phyloP scores from a whole-genome alignment of 1,140 invertebrate genomes.

The Drosophila teissieri region DNA sequence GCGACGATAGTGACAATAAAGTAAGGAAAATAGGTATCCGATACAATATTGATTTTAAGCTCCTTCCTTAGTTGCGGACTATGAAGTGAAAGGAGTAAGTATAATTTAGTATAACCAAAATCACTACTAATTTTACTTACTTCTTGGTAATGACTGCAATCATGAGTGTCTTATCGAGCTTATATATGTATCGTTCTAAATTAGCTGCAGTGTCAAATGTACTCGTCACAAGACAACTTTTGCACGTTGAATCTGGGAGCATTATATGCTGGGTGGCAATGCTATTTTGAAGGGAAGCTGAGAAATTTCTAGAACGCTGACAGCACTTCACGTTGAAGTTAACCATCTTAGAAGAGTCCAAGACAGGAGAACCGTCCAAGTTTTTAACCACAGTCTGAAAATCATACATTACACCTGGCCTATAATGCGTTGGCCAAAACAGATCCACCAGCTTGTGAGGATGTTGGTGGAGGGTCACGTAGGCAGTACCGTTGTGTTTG shows the following conservation, averaged over 20 bases:
- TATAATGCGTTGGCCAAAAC: constrained; percentile 90
- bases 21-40: constrained; percentile 90
- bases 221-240: constrained; percentile 30
- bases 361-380: constrained; percentile 89
- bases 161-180: constrained; percentile 19
- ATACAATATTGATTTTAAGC: constrained; percentile 91
- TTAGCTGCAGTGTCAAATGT: constrained; percentile 21
- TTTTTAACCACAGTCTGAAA: constrained; percentile 86
- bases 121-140: background rate
- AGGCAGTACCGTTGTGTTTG: constrained; percentile 91
- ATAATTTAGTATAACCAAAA: background rate
- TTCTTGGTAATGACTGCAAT: constrained; percentile 44
- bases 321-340: constrained; percentile 41
- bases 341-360: constrained; percentile 87
- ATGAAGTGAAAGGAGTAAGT: background rate
- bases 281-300: constrained; percentile 86
- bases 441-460: constrained; percentile 93
- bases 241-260: constrained; percentile 32
- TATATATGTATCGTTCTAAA: constrained; percentile 2
- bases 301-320: fast-evolving
- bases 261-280: constrained; percentile 88
- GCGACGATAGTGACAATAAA: constrained; percentile 93
- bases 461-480: constrained; percentile 91
- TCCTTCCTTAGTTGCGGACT: constrained; percentile 88
- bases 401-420: constrained; percentile 93